Conservation (phyloP, 2,797 vertebrate genomes). For the Danio aesculapii region DNA sequence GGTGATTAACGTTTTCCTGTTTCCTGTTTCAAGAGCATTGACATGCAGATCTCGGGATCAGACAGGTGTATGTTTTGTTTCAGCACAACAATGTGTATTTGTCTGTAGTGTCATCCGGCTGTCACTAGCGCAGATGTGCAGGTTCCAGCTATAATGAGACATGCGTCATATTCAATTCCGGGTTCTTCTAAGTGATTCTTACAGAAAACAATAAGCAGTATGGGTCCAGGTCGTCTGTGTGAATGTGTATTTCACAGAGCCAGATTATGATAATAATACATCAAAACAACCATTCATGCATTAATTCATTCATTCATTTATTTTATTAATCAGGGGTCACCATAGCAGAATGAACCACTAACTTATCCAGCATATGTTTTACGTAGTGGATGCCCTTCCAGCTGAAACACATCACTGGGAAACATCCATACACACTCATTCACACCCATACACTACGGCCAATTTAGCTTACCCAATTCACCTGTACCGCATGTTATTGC, state of each 20-base stretch:
- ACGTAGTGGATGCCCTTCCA: too few species aligned
- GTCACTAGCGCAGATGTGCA: slow-evolving; percentile 15
- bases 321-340: too few species aligned
- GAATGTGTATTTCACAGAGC: neutral
- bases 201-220: slow-evolving; percentile 13
- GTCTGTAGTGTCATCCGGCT: neutral
- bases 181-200: slow-evolving; percentile 7
- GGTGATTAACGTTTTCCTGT: neutral
- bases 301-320: too few species aligned
- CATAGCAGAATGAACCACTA: too few species aligned
- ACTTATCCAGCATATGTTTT: too few species aligned
- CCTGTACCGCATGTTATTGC: too few species aligned
- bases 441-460: too few species aligned
- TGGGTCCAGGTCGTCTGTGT: neutral
- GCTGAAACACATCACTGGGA: too few species aligned
- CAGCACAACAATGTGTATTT: slow-evolving; percentile 16
- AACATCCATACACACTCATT: too few species aligned
- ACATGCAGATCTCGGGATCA: slow-evolving; percentile 24
- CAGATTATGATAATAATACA: neutral
- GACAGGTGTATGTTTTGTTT: slow-evolving; percentile 38
- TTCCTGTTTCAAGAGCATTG: slow-evolving; percentile 24
- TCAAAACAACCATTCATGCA: slow-evolving; percentile 5
- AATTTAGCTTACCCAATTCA: too few species aligned
- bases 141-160: slow-evolving; percentile 24
- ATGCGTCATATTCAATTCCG: slow-evolving; percentile 25